Evolutionary conservation across 2,113 vertebrate species (phyloP), one percentile per base, ranked within the genome.

Genomic region (Tetraodon nigroviridis): DNA sequence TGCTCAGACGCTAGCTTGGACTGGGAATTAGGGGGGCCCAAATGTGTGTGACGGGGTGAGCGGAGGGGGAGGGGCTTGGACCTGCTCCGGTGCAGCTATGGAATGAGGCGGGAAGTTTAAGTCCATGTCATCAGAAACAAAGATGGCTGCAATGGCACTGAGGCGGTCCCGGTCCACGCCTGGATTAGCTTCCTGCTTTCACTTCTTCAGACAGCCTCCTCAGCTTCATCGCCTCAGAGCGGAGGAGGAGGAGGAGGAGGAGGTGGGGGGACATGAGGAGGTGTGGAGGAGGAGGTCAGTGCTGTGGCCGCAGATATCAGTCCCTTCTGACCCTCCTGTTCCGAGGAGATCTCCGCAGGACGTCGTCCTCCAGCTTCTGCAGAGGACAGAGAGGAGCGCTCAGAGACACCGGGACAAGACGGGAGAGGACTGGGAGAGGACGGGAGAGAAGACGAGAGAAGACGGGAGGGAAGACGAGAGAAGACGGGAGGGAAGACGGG

Each of bases 281-380:
- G 21, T 40, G 32, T 2, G 42, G 47, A 65, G 76, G 32, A 4
- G 42, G 47, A 63, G 76, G 64, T 73, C 61, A 75, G 15, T 46
- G 44, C 47, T 61, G 66, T 65, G 50, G 61, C n/a, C 44, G 57
- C 42, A 68, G 70, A 49, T 20, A 67, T 94, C 92, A 99, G 90
- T 98, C 95, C 92, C 90, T 95, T 86, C 94, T 92, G 53, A 88
- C 82, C 87, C 90, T 96, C 92, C 92, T 94, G 91, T 91, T 96
- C 93, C 94, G 93, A 68, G 94, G 95, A 71, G 95, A 97, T 90
- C 92, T 91, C 89, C 93, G 92, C 86, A 95, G 91, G 88, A 92
- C 74, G 69, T 98, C 96, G 0, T 96, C 94, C 70, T 96, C 95
- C 87, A 91, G 80, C 77, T 91, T 89, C 85, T 90, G 57, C 27